Evolutionary conservation across 2,113 vertebrate species (phyloP).

Genomic region (Tricholaema leucomelas): DNA sequence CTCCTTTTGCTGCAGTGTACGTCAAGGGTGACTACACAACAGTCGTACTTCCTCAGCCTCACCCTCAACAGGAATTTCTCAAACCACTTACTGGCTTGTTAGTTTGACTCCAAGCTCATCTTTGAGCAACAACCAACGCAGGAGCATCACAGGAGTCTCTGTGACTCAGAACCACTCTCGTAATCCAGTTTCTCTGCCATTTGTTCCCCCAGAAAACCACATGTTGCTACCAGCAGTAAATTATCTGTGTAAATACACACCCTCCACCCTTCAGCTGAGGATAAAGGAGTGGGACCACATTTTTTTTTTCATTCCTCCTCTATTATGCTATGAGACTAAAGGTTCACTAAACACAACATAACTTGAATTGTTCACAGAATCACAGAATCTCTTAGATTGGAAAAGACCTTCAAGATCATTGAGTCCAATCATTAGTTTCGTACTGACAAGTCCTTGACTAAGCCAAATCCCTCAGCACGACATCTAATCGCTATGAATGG

Average conservation of each 20-base stretch:
- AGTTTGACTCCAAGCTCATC: neutral
- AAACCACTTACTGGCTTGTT: neutral
- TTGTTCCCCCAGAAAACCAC: neutral
- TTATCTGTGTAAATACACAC: neutral
- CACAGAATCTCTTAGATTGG: too few relatives aligned
- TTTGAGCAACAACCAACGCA: neutral
- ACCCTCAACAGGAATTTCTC: neutral
- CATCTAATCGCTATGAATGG: too few relatives aligned
- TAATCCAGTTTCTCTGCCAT: neutral
- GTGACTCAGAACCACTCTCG: neutral
- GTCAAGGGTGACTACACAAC: neutral
- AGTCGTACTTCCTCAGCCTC: neutral
- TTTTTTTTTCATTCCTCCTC: neutral
- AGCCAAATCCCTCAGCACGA: too few relatives aligned
- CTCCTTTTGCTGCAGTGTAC: neutral
- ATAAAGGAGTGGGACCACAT: neutral
- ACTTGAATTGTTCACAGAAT: neutral
- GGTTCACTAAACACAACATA: neutral
- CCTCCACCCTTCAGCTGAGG: neutral
- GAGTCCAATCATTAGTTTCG: too few relatives aligned
- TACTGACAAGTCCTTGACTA: too few relatives aligned
- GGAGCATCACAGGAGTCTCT: neutral
- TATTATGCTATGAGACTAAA: neutral
- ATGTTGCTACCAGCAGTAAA: slow-evolving; percentile 2
- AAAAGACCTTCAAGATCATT: too few relatives aligned